Evolutionary conservation across 2,888 invertebrate species (phyloP).

Genomic region (Melieria crassipennis): DNA sequence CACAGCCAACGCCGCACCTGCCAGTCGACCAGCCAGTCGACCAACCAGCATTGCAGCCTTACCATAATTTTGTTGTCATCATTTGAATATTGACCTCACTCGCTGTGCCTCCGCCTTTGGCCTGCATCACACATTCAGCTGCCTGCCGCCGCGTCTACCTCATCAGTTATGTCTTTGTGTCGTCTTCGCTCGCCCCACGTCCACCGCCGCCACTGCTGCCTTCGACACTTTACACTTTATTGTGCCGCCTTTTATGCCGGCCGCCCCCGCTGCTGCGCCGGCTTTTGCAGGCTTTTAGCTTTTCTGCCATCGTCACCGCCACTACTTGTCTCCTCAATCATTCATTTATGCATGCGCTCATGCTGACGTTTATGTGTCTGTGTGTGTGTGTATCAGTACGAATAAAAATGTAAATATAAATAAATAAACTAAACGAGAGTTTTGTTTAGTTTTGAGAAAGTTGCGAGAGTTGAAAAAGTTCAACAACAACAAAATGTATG

Average conservation of each 20-base stretch:
- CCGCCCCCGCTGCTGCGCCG: not conserved
- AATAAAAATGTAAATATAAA: slow-evolving; percentile 30
- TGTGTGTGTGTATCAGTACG: slow-evolving; percentile 1
- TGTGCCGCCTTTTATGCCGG: not conserved
- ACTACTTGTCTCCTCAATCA: not conserved
- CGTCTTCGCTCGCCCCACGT: not conserved
- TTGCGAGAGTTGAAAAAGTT: not conserved
- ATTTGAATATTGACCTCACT: slow-evolving; percentile 36
- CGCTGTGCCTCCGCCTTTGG: not conserved
- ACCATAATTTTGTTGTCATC: slow-evolving; percentile 35
- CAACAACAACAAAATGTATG: no score
- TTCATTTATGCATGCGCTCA: slow-evolving; percentile 27
- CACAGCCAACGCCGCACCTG: not conserved
- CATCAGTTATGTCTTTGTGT: not conserved
- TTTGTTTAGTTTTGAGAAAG: slow-evolving; percentile 30
- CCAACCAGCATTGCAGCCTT: slow-evolving; percentile 18
- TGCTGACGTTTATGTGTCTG: slow-evolving; percentile 19
- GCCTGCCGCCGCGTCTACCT: not conserved
- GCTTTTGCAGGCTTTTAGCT: not conserved
- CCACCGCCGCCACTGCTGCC: not conserved
- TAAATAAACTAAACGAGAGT: slow-evolving; percentile 31
- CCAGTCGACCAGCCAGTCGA: slow-evolving; percentile 1
- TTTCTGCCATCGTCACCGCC: not conserved
- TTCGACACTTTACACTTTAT: no score
- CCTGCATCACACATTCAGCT: slow-evolving; percentile 11